Percentiles rank a stretch among this genome's conserved stretches.
phyloP scores from a whole-genome alignment of 2,797 vertebrate species.

The Adelosebastes latens region DNA sequence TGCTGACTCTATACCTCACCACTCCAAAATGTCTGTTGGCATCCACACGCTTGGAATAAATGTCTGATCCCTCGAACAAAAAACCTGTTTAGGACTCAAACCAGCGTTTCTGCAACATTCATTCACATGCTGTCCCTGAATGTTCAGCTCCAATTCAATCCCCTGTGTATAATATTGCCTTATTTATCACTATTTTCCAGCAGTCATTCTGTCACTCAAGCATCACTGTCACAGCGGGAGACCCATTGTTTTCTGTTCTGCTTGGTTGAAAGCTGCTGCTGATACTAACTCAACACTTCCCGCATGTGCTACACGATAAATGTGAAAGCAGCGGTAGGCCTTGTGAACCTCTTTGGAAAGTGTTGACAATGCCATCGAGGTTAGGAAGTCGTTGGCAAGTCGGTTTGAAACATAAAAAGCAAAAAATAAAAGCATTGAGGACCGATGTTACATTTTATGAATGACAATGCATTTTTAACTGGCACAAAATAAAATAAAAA shows the following conservation, averaged over 20 bases:
- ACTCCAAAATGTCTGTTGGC: conserved; percentile 1
- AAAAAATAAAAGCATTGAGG: not conserved
- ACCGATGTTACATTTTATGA: not conserved
- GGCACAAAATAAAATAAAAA: not conserved
- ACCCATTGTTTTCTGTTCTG: conserved; percentile 54
- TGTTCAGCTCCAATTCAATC: conserved; percentile 25
- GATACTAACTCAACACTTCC: conserved; percentile 49
- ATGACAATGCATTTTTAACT: not conserved
- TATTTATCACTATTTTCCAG: conserved; percentile 61
- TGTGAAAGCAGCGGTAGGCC: conserved; percentile 31
- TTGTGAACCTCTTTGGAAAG: conserved; percentile 17
- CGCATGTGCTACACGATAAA: conserved; percentile 35
- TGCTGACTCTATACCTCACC: conserved; percentile 27
- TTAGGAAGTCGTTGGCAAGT: conserved; percentile 12
- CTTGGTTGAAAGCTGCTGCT: conserved; percentile 49
- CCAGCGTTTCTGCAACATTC: conserved; percentile 7
- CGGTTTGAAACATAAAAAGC: conserved; percentile 9
- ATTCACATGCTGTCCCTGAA: conserved; percentile 13
- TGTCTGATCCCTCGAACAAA: not conserved
- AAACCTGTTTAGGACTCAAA: conserved; percentile 2
- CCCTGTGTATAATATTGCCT: conserved; percentile 32
- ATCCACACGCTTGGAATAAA: not conserved
- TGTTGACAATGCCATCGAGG: conserved; percentile 22
- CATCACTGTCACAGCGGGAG: conserved; percentile 50
- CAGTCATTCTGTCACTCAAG: conserved; percentile 55